Base-by-base conservation (phyloP, 2,113 vertebrate genomes). In the Oxygymnocypris stewartii region DNA sequence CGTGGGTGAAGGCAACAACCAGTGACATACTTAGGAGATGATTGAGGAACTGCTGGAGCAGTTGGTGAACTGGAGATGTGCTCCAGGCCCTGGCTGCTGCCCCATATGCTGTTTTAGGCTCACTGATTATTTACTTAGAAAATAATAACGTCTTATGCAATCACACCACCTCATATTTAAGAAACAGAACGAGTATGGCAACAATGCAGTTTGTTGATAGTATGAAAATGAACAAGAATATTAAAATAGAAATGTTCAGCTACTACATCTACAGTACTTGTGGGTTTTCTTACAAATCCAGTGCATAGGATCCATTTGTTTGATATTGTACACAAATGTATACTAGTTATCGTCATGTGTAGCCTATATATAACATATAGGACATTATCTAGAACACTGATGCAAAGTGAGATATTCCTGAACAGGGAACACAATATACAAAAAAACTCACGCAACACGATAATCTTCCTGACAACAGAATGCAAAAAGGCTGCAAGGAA, bases 41-140 rank as follows among this genome's bases (percentile, higher is more conserved):
- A 63, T 40, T 61, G 78, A 80, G 78, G 78, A 76, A 76, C 74
- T 76, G 74, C 74, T 76, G 74, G 74, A 42, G 63, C 49, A 61
- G 23, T 77, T 54, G 77, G 42, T 83, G 49, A 76, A 87, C 23
- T 28, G 28, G 10, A 82, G 57, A 82, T 28, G 51, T 14, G 51
- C 44, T 42, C 20, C 54, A 79, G 61, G 28, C 37, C 7, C 63
- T 69, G 75, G 47, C 61, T 18, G 28, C 61, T 25, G 28, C 28
- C 18, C 47, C 23, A 6, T 51, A 69, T 79, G 76, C 16, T 12
- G 59, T 54, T 79, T 85, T 44, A 51, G 49, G 23, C 3, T 42
- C 14, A 42, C 37, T 18, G 57, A 79, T 42, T 59, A 59, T 80
- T 63, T 63, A 44, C 57, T 63, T 35, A 25, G 23, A 81, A 47